Conservation (phyloP, 2,113 vertebrate genomes). For the Cinclus mexicanus region DNA sequence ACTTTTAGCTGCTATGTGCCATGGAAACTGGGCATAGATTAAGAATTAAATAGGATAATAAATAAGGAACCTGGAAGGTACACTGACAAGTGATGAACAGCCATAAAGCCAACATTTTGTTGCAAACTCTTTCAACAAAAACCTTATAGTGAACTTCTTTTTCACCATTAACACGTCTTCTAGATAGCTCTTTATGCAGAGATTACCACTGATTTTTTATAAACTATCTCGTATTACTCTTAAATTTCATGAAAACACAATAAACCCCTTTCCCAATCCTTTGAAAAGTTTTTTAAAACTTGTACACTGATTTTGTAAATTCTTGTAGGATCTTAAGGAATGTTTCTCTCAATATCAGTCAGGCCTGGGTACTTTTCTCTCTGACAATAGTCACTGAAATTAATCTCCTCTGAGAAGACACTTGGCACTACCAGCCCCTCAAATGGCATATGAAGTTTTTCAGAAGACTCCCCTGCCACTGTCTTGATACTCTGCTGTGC, state of each 20-base stretch:
- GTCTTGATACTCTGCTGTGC: not conserved
- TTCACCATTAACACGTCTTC: not conserved
- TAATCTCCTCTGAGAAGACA: not conserved
- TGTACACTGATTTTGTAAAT: not conserved
- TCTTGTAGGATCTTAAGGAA: not conserved
- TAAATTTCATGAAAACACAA: not conserved
- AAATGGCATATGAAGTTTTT: not conserved
- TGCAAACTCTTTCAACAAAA: not conserved
- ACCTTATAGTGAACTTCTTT: not conserved
- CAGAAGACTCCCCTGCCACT: not conserved
- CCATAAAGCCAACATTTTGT: not conserved
- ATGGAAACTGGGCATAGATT: not conserved
- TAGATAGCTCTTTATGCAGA: not conserved
- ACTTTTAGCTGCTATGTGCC: not conserved
- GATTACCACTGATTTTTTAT: not conserved
- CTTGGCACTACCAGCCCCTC: not conserved
- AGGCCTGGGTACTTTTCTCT: not conserved
- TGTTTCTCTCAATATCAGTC: not conserved
- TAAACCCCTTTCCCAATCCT: not conserved
- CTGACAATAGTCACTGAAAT: not conserved
- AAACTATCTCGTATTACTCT: not conserved
- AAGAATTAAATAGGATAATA: not conserved
- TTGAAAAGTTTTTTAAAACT: not conserved
- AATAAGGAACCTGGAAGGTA: not conserved
- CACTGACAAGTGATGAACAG: not conserved